Base-by-base conservation (phyloP, 2,113 vertebrate genomes). In the Regulus satrapa region DNA sequence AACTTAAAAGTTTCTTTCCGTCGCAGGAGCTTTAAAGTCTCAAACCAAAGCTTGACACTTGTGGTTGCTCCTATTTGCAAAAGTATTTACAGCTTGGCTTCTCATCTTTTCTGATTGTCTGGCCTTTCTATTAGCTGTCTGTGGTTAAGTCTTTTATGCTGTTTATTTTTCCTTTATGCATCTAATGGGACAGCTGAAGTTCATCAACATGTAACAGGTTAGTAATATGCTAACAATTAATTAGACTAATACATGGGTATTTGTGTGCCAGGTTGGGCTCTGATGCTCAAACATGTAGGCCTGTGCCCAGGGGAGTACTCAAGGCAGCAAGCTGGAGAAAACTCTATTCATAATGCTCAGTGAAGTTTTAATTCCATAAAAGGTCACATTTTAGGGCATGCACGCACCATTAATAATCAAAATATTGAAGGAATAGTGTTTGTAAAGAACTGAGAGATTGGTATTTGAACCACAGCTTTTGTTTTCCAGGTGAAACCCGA, bases 161-260 rank as follows among this genome's bases (percentile, higher is more conserved):
- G 43, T 95, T 46, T 98, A 97, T 98, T 98, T 98, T 98, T 96
- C 93, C 94, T 97, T 97, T 97, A 97, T 97, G 98, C 98, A 95
- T 98, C 97, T 97, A 97, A 97, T 97, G 97, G 97, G 96, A 97
- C 97, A 97, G 95, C 93, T 95, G 97, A 97, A 93, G 96, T 97
- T 97, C 97, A 88, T 98, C 97, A 96, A 51, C 86, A 29, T 93
- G 71, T 98, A 97, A 96, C 97, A 98, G 97, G 98, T 98, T 96
- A 98, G 97, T 98, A 93, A 89, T 96, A 87, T 78, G 92, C 58
- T 62, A 93, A 92, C 80, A 78, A 95, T 67, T 94, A 54, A 92
- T 88, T 83, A 95, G 94, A 38, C 68, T 67, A 29, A 95, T 92
- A 51, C 45, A 12, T 21, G 75, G 23, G 6, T 85, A 54, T 90